phyloP scores from a whole-genome alignment of 2,888 invertebrate species.

The Ophion costatus region DNA sequence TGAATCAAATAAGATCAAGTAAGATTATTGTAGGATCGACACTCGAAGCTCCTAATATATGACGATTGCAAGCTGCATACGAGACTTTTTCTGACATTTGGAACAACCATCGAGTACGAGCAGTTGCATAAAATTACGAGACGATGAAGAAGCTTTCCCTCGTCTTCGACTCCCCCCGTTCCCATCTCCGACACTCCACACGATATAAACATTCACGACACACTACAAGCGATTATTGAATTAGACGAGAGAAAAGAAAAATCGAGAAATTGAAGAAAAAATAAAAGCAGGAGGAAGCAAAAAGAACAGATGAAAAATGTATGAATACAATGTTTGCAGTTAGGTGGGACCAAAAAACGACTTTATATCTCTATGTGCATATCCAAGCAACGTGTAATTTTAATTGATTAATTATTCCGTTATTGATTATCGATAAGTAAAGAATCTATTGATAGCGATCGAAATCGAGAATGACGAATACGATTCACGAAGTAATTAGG shows the following conservation, averaged over 20 bases:
- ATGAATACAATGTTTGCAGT: slow-evolving; percentile 83
- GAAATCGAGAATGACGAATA: slow-evolving; percentile 78
- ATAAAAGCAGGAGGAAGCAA: slow-evolving; percentile 54
- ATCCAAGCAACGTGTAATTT: slow-evolving; percentile 83
- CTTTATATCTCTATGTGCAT: slow-evolving; percentile 84
- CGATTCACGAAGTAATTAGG: slow-evolving; percentile 80
- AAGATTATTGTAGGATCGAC: too few relatives aligned
- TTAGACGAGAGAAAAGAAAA: slow-evolving; percentile 32
- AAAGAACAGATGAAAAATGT: slow-evolving; percentile 74
- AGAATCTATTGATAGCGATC: slow-evolving; percentile 79
- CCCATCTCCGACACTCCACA: slow-evolving; percentile 60
- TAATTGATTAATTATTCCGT: slow-evolving; percentile 83
- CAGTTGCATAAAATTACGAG: slow-evolving; percentile 46
- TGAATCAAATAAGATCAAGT: too few relatives aligned
- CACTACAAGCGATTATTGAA: slow-evolving; percentile 53
- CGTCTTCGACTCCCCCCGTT: slow-evolving; percentile 24
- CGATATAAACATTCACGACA: slow-evolving; percentile 60
- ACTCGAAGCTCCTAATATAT: slow-evolving; percentile 26
- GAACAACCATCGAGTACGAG: slow-evolving; percentile 32
- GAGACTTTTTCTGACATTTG: not conserved
- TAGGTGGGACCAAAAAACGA: slow-evolving; percentile 84
- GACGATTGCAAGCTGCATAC: slow-evolving; percentile 26
- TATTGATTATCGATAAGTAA: slow-evolving; percentile 80
- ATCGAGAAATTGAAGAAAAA: slow-evolving; percentile 71
- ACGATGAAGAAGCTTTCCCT: slow-evolving; percentile 35